Conservation (phyloP, 2,888 invertebrate genomes). For the Chirona hameri region DNA sequence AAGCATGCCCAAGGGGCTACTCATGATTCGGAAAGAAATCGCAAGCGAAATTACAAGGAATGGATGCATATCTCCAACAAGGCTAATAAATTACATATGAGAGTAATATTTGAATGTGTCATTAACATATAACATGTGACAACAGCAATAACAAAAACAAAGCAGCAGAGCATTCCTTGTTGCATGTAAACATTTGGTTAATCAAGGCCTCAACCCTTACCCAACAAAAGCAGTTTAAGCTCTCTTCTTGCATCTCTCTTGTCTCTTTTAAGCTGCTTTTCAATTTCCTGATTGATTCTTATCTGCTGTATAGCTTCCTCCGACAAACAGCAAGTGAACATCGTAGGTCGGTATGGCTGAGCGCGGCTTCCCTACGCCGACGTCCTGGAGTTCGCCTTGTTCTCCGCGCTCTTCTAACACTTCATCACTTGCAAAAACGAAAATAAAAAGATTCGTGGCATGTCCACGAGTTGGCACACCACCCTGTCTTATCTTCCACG, state of each 20-base stretch:
- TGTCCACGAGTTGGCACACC: not conserved
- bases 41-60: too few species aligned
- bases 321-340: constrained; percentile 83
- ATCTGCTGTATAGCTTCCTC: constrained; percentile 99
- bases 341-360: not conserved
- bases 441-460: constrained; percentile 3
- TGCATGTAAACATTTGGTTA: not conserved
- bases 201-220: constrained; percentile 59
- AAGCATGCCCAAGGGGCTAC: too few species aligned
- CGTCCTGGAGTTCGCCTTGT: not conserved
- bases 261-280: constrained; percentile 97
- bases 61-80: too few species aligned
- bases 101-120: too few species aligned
- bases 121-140: too few species aligned
- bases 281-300: constrained; percentile 99
- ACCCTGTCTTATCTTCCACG: not conserved
- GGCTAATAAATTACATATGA: too few species aligned
- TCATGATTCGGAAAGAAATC: too few species aligned
- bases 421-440: not conserved
- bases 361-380: not conserved
- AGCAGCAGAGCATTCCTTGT: too few species aligned
- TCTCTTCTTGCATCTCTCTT: constrained; percentile 98
- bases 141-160: too few species aligned
- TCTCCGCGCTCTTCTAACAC: not conserved
- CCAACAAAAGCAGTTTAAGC: constrained; percentile 91